Percentiles rank a stretch among this genome's conserved stretches.
Evolutionary conservation across 1,140 invertebrate genomes (phyloP).

Genomic region (Drosophila albomicans): DNA sequence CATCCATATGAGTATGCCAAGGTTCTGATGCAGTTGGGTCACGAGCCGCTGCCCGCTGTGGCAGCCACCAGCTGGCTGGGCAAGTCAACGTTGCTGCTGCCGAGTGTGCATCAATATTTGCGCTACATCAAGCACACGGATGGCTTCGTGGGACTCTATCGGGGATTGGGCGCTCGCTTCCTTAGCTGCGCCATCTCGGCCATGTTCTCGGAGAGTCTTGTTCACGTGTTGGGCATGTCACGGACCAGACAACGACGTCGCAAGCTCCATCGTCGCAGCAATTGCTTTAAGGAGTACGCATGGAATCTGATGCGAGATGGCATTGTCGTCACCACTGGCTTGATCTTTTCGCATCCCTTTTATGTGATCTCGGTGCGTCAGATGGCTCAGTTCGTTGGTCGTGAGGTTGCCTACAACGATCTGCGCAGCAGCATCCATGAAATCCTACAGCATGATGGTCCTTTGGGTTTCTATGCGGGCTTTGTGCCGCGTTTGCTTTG

Average conservation of each 20-base stretch:
- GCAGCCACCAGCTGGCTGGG: constrained; percentile 28
- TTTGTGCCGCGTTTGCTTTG: constrained; percentile 50
- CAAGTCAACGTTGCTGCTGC: constrained; percentile 25
- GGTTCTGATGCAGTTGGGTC: constrained; percentile 59
- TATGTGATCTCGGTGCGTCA: constrained; percentile 61
- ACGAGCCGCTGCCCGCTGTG: constrained; percentile 45
- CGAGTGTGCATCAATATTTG: constrained; percentile 54
- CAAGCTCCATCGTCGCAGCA: neutral
- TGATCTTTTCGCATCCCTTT: constrained; percentile 57
- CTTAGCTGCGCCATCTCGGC: constrained; percentile 11
- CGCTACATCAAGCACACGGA: constrained; percentile 46
- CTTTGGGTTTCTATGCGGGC: constrained; percentile 48
- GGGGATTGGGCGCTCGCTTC: constrained; percentile 48
- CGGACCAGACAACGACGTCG: neutral
- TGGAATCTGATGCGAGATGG: constrained; percentile 39
- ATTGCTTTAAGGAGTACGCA: neutral
- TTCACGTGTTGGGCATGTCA: constrained; percentile 21
- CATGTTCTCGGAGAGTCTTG: constrained; percentile 31
- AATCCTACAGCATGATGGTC: neutral
- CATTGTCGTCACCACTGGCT: constrained; percentile 38
- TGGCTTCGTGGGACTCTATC: constrained; percentile 52
- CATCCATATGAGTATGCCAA: constrained; percentile 65
- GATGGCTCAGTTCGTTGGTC: constrained; percentile 62
- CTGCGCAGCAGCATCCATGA: constrained; percentile 14
- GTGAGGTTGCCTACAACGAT: constrained; percentile 29